Evolutionary conservation across 2,888 invertebrate genomes (phyloP).

Genomic region (Petrolisthes cinctipes): DNA sequence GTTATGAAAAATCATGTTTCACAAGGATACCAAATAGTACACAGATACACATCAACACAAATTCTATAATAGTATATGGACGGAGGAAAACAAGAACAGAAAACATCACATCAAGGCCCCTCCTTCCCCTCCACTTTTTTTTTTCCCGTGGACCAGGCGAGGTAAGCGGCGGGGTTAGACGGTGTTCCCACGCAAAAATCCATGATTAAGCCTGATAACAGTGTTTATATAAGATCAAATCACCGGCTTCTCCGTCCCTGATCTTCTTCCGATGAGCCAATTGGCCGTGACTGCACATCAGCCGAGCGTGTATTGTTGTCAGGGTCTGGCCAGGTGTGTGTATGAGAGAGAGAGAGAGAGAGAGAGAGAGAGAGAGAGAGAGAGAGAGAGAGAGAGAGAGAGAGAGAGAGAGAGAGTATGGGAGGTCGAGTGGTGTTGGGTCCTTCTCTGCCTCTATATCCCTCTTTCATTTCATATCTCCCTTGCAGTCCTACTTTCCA

Average conservation of each 20-base stretch:
- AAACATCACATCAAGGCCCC: no score
- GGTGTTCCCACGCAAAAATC: slow-evolving; percentile 49
- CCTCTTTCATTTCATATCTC: no score
- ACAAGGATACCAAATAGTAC: no score
- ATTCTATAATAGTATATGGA: no score
- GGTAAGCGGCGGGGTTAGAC: slow-evolving; percentile 12
- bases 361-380: neutral
- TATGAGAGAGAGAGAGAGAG: neutral
- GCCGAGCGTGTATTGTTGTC: slow-evolving; percentile 12
- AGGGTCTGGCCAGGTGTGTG: slow-evolving; percentile 24
- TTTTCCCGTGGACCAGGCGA: neutral
- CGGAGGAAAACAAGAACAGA: no score
- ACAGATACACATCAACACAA: no score
- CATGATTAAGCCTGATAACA: slow-evolving; percentile 43
- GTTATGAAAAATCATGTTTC: no score
- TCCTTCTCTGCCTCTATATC: no score
- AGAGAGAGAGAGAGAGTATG: neutral
- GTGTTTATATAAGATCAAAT: slow-evolving; percentile 48
- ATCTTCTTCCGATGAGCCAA: slow-evolving; percentile 36
- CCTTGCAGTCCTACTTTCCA: no score
- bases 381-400: neutral
- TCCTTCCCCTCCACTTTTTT: neutral
- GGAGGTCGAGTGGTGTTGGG: neutral
- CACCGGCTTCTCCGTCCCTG: slow-evolving; percentile 27
- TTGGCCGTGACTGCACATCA: slow-evolving; percentile 37